Evolutionary conservation across 2,888 invertebrate genomes (phyloP).

Genomic region (Dasysyrphus albostriatus): DNA sequence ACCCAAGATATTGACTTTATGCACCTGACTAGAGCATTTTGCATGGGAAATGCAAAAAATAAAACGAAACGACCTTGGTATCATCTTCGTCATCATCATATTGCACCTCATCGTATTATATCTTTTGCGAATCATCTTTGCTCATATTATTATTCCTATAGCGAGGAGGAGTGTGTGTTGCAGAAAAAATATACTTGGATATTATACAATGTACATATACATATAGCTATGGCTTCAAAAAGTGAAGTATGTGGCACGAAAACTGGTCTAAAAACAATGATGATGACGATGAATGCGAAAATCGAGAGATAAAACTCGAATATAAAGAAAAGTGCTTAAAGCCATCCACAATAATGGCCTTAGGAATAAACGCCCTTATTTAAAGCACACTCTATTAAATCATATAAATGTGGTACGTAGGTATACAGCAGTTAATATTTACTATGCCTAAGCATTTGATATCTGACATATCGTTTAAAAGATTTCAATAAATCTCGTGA

Average conservation of each 20-base stretch:
- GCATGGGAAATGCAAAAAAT: slow-evolving; percentile 45
- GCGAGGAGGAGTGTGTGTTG: background rate
- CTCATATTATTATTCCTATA: slow-evolving; percentile 37
- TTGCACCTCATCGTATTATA: slow-evolving; percentile 62
- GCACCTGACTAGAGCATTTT: slow-evolving; percentile 46
- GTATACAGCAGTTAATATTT: background rate
- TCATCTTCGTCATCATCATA: slow-evolving; percentile 49
- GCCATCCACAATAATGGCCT: background rate
- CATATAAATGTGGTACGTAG: too few relatives aligned
- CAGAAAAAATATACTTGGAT: background rate
- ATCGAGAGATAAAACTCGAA: slow-evolving; percentile 16
- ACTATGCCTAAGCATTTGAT: background rate
- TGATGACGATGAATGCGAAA: slow-evolving; percentile 28
- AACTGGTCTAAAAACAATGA: slow-evolving; percentile 18
- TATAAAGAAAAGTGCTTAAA: slow-evolving; percentile 5
- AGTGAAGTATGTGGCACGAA: slow-evolving; percentile 4
- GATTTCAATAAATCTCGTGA: too few relatives aligned
- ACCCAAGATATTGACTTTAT: slow-evolving; percentile 54
- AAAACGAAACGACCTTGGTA: slow-evolving; percentile 56
- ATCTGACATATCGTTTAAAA: too few relatives aligned
- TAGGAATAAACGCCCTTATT: background rate
- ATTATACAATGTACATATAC: background rate
- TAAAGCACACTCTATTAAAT: background rate
- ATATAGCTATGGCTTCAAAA: background rate
- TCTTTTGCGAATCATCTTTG: slow-evolving; percentile 55